Percentiles rank a stretch among this genome's conserved stretches.
Conservation (phyloP, 2,113 vertebrate species). For the Rhinoptilus africanus region DNA sequence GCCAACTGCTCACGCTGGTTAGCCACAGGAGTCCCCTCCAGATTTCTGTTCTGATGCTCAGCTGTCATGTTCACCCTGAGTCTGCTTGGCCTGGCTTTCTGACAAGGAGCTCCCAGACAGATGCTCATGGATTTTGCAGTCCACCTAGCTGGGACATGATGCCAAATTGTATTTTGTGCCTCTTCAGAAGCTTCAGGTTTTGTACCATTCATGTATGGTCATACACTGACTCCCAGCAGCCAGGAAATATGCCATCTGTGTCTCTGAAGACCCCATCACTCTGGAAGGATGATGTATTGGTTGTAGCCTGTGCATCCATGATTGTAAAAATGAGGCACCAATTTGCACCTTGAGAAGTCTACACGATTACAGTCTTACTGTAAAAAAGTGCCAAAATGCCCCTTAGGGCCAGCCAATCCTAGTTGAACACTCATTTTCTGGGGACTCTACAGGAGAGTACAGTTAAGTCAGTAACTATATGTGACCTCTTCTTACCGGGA, state of each 20-base stretch:
- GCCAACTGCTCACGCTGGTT: not conserved
- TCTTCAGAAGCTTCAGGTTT: not conserved
- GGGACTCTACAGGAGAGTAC: not conserved
- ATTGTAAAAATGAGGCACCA: not conserved
- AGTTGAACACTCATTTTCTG: not conserved
- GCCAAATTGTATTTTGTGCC: not conserved
- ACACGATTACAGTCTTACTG: not conserved
- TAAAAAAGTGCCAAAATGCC: not conserved
- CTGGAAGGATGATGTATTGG: not conserved
- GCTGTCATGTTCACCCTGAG: not conserved
- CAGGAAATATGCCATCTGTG: not conserved
- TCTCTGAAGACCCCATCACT: not conserved
- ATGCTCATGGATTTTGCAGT: not conserved
- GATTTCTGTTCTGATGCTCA: not conserved
- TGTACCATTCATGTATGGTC: not conserved
- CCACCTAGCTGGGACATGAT: not conserved
- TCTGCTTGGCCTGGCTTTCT: not conserved
- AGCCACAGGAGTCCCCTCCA: not conserved
- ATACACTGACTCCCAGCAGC: not conserved
- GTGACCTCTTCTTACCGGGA: not conserved
- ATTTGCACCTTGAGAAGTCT: not conserved
- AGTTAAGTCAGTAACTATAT: not conserved
- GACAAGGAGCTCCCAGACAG: not conserved
- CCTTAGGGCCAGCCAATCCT: not conserved
- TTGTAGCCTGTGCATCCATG: not conserved